A percentile compares a stretch with the other conserved stretches of the same genome.
Conservation (phyloP, 2,888 invertebrate species). For the Hyppa rectilinea region DNA sequence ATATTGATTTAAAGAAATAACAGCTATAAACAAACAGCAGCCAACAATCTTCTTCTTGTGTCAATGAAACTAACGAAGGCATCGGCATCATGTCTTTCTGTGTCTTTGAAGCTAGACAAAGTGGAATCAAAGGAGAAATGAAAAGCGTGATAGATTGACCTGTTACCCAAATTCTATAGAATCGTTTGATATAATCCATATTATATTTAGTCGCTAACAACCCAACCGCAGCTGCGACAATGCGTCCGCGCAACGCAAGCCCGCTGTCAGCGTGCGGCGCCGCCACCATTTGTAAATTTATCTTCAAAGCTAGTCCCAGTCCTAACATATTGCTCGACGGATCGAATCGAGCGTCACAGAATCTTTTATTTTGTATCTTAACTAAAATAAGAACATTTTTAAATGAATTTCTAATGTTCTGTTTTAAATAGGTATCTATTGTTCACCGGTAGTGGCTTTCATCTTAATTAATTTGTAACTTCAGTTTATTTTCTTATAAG, state of each 20-base stretch:
- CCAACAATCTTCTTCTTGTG: too few relatives aligned
- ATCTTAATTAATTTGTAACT: constrained; percentile 46
- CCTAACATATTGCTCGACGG: constrained; percentile 80
- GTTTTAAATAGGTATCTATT: constrained; percentile 67
- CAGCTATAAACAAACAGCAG: not conserved
- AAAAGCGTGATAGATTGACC: constrained; percentile 52
- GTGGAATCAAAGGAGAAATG: constrained; percentile 52
- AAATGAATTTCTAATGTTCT: constrained; percentile 71
- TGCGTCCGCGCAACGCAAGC: constrained; percentile 73
- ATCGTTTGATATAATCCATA: constrained; percentile 67
- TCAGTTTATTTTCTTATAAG: constrained; percentile 1
- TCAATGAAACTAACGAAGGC: too few relatives aligned
- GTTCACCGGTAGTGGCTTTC: constrained; percentile 53
- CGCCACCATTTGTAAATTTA: constrained; percentile 83
- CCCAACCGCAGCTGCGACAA: constrained; percentile 81
- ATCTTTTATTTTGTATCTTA: constrained; percentile 76
- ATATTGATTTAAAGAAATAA: not conserved
- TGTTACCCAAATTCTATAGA: constrained; percentile 60
- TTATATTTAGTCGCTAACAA: constrained; percentile 73
- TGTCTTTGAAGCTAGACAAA: constrained; percentile 54
- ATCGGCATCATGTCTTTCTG: too few relatives aligned
- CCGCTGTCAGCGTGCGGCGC: constrained; percentile 78
- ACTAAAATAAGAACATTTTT: constrained; percentile 80
- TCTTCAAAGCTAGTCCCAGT: constrained; percentile 83
- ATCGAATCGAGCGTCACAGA: constrained; percentile 76